Evolutionary conservation across 2,113 vertebrate genomes (phyloP), one percentile per base, ranked within the genome.

Genomic region (Dicerorhinus sumatrensis): DNA sequence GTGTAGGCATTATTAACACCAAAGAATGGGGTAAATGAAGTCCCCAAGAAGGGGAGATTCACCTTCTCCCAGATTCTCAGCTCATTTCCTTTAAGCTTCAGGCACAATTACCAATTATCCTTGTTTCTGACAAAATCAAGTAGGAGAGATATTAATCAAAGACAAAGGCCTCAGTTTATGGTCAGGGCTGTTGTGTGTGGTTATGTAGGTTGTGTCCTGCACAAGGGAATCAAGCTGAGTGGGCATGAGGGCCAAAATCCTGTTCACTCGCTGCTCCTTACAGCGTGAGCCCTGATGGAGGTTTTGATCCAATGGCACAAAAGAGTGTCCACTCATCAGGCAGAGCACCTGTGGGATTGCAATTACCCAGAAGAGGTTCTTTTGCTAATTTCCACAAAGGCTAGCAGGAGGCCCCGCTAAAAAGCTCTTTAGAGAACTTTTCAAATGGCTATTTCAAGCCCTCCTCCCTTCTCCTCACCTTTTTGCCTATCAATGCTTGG

Each of bases 401-500:
- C 63, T 91, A 95, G 73, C 89, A 87, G 94, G 87, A 97, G 56
- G 79, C 13, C 82, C 46, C 58, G 75, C 77, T 94, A 90, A 89
- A 86, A 54, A 85, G 96, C 33, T 83, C 27, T 89, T 92, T 82
- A 93, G 73, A 95, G 75, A 89, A 95, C 79, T 97, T 97, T 97
- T 93, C 96, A 97, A 97, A 96, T 91, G 93, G 62, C 56, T 86
- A 96, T 96, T 97, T 95, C 58, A 75, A 94, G n/a, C 46, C 60
- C 51, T 94, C 54, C 76, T 92, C 54, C 80, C 33, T 88, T 76
- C 67, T 84, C 65, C 31, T 85, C 65, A 94, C 39, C 54, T 91
- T 79, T 88, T 95, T 97, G 81, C 83, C 88, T 91, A 85, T 94
- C 83, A 97, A 51, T 92, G 83, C 83, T 92, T 94, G 82, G n/a